These are phyloP conservation scores for Xyliphius kryptos DNA, from an alignment of 2,113 vertebrate species.

Conservation along the genomic window DNA sequence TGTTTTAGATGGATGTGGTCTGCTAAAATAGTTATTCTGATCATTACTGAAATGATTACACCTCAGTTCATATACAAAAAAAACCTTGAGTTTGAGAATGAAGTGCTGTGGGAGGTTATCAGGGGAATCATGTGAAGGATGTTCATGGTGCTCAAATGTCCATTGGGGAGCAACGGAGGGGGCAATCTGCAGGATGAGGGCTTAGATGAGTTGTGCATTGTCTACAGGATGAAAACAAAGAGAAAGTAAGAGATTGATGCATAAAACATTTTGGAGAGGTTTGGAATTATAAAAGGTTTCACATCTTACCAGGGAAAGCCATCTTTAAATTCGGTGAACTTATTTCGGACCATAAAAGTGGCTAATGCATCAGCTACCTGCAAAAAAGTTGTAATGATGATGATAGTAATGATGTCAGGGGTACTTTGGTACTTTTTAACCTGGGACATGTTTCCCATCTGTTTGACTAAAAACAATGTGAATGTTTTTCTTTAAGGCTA, in stretches of 20 bases:
- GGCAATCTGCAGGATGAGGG: not conserved
- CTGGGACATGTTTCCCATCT: too few species aligned
- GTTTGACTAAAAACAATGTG: too few species aligned
- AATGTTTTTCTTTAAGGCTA: too few species aligned
- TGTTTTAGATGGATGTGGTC: conserved; percentile 14
- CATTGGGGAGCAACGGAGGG: conserved; percentile 37
- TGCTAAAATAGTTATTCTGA: conserved; percentile 30
- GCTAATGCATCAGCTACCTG: conserved; percentile 95
- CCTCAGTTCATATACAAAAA: conserved; percentile 63
- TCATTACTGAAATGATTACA: conserved; percentile 34
- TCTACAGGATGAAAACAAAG: conserved; percentile 10
- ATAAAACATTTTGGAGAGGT: not conserved
- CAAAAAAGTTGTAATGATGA: not conserved
- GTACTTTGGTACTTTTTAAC: too few species aligned
- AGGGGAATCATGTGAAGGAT: conserved; percentile 34
- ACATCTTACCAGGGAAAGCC: conserved; percentile 87
- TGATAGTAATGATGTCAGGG: not conserved
- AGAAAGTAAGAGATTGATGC: not conserved
- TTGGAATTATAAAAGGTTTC: not conserved
- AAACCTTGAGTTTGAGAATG: conserved; percentile 32
- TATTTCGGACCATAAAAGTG: conserved; percentile 92
- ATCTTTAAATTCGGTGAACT: conserved; percentile 90
- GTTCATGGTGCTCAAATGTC: conserved; percentile 29
- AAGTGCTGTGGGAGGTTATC: conserved; percentile 51
- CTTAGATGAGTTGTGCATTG: conserved; percentile 3